A percentile compares a stretch with the other conserved stretches of the same genome.
Evolutionary conservation across 2,113 vertebrate species (phyloP).

Genomic region (Erinaceus europaeus): DNA sequence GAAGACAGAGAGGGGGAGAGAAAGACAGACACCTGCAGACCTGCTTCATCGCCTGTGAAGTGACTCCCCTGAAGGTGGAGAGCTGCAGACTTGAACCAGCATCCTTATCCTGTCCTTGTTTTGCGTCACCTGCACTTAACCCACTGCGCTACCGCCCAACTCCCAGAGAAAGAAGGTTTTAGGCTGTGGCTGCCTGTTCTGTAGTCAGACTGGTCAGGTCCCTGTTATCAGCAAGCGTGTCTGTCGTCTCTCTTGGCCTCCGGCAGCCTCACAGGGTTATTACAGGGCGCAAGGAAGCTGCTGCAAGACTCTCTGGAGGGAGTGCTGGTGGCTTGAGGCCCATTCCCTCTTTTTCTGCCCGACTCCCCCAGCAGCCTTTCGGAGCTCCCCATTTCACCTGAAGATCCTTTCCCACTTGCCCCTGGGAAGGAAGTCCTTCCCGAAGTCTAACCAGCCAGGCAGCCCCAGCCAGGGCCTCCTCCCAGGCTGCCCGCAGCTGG

Average conservation of each 20-base stretch:
- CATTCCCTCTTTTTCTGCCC: neutral
- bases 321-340: too few species aligned
- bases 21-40: too few species aligned
- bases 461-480: conserved; percentile 12
- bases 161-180: neutral
- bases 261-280: too few species aligned
- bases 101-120: too few species aligned
- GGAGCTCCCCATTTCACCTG: neutral
- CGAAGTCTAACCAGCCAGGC: conserved; percentile 38
- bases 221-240: neutral
- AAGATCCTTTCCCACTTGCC: neutral
- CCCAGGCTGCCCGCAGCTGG: conserved; percentile 41
- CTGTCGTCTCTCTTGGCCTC: neutral
- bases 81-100: too few species aligned
- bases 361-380: neutral
- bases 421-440: conserved; percentile 31
- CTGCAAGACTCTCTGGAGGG: too few species aligned
- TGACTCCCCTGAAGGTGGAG: too few species aligned
- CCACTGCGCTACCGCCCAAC: too few species aligned
- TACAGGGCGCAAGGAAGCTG: too few species aligned
- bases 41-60: too few species aligned
- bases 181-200: neutral
- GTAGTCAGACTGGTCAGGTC: neutral
- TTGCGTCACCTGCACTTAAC: too few species aligned
- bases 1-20: too few species aligned